Base-by-base conservation (phyloP, 2,797 vertebrate genomes). In the Scarus forsteni region DNA sequence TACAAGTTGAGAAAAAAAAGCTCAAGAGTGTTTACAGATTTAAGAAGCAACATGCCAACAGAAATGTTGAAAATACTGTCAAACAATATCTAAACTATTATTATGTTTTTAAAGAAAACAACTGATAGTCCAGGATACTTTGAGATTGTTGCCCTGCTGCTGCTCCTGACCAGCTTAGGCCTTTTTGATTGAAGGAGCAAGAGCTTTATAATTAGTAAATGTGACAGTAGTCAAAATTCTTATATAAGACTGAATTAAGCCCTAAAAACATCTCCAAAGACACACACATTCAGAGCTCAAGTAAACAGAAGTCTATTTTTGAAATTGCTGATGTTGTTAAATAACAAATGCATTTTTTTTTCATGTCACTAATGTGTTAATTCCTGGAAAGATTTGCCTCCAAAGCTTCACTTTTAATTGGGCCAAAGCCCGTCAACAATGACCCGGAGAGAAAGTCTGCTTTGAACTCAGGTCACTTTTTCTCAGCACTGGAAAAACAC, bases 381-480 rank as follows among this genome's bases (percentile, higher is more conserved):
- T 88, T 86, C 73, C 34, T 67, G 70, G 66, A 82, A 79, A 66
- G 62, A 69, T 72, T 81, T 80, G 71, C 80, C 76, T 88, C 63
- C 81, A 62, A 44, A 67, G 62, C 75, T 80, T 88, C 48, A 2
- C 62, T 84, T 87, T 90, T 92, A 91, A 93, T 89, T 92, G 85
- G 90, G 67, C 63, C 64, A 79, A 65, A 57, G 68, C 60, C 60
- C 15, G 46, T 85, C 61, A 81, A 91, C 85, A 91, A 90, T 78
- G 75, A 77, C 57, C 75, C 68, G 80, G 57, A 85, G 67, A 85
- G 64, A 85, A 85, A 77, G 60, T 66, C 66, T 66, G 67, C 85
- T 86, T 90, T 90, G 78, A 90, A 81, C 61, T 65, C 54, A 42
- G 59, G 70, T 86, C 91, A 88, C 88, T 91, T 93, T 91, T 67